A percentile compares a stretch with the other conserved stretches of the same genome.
Conservation (phyloP, 2,797 vertebrate genomes). For the Catharus ustulatus region DNA sequence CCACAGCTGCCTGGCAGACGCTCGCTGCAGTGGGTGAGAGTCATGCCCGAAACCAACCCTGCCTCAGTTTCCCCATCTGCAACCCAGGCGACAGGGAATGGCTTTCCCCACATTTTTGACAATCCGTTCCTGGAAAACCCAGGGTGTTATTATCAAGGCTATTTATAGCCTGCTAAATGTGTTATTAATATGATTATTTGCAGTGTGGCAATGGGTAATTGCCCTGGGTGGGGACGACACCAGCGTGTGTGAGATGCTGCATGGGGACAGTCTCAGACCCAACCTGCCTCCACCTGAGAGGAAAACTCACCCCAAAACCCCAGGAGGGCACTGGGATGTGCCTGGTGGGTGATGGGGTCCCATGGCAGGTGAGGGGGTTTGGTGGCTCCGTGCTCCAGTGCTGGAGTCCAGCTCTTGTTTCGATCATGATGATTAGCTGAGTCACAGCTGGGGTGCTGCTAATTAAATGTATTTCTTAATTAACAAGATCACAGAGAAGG, state of each 20-base stretch:
- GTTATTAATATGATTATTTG: constrained; percentile 16
- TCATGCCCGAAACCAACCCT: background rate
- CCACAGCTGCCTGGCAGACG: constrained; percentile 55
- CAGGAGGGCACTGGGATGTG: background rate
- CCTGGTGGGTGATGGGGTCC: rapidly evolving
- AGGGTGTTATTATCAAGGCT: constrained; percentile 21
- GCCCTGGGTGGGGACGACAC: background rate
- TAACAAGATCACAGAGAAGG: constrained; percentile 69
- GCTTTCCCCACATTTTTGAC: background rate
- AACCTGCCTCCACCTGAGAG: background rate
- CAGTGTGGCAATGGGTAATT: background rate
- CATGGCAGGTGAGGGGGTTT: background rate
- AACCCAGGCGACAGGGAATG: background rate
- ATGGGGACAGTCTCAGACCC: background rate
- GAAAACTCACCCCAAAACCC: background rate
- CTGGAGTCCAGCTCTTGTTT: constrained; percentile 20
- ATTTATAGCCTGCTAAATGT: constrained; percentile 12
- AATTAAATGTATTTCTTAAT: constrained; percentile 77
- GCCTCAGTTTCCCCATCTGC: constrained; percentile 57
- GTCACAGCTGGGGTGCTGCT: constrained; percentile 75
- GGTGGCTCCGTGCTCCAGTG: background rate
- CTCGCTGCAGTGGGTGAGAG: background rate
- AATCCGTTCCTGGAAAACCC: constrained; percentile 41
- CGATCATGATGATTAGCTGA: constrained; percentile 66
- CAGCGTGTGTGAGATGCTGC: background rate